Conservation (phyloP, 2,888 invertebrate genomes). For the Lissocephala sabroskyi region DNA sequence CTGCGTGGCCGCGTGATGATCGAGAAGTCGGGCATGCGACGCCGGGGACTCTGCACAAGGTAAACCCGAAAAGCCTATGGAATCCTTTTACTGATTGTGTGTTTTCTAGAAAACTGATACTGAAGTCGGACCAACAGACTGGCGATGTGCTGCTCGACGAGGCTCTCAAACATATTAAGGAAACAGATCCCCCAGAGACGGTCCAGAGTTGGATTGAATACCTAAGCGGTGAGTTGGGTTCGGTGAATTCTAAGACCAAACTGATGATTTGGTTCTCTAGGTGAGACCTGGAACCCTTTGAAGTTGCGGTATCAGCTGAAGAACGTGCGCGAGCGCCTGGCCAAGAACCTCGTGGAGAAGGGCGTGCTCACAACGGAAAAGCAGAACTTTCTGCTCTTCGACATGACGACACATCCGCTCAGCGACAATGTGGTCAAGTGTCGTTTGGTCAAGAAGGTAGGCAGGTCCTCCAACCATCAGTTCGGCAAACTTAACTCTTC, state of each 20-base stretch:
- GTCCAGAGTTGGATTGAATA: conserved; percentile 99
- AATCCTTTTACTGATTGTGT: no score
- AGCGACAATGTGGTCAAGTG: conserved; percentile 96
- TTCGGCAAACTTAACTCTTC: background rate
- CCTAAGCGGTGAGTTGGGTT: conserved; percentile 91
- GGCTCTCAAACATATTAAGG: conserved; percentile 97
- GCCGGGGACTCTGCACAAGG: conserved; percentile 90
- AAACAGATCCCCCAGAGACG: conserved; percentile 97
- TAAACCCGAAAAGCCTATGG: conserved; percentile 73
- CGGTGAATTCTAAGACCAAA: background rate
- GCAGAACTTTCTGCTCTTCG: conserved; percentile 99
- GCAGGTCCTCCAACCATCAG: background rate
- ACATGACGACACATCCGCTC: conserved; percentile 99
- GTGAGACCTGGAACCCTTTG: conserved; percentile 99
- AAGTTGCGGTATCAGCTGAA: conserved; percentile 98
- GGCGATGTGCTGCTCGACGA: conserved; percentile 97
- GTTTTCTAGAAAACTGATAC: conserved; percentile 78
- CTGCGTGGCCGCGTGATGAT: conserved; percentile 95
- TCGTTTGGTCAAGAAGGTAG: conserved; percentile 95
- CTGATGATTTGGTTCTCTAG: conserved; percentile 66
- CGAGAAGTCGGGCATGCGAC: conserved; percentile 96
- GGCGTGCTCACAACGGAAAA: conserved; percentile 99
- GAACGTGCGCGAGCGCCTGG: conserved; percentile 98
- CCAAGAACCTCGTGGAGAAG: conserved; percentile 99
- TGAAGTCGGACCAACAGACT: conserved; percentile 92